Evolutionary conservation across 1,140 invertebrate species (phyloP).

Genomic region (Bombus superbus): DNA sequence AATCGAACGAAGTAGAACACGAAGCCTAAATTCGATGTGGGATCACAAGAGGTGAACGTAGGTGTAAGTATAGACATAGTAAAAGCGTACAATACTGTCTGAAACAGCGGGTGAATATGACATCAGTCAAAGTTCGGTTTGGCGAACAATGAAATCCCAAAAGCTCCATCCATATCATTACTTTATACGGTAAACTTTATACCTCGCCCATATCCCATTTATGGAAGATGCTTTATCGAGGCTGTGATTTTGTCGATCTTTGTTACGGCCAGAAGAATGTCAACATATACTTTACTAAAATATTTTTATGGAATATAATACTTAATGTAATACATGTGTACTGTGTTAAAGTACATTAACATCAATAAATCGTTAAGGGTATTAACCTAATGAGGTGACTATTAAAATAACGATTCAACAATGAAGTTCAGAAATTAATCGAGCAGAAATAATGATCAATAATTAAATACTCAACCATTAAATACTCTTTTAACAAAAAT

Average conservation of each 20-base stretch:
- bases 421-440: not conserved
- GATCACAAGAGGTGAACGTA: not conserved
- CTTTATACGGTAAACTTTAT: not conserved
- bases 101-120: not conserved
- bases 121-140: not conserved
- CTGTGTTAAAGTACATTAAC: too few relatives aligned
- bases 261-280: not conserved
- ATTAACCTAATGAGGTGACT: not conserved
- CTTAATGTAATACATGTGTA: too few relatives aligned
- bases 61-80: not conserved
- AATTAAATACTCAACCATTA: too few relatives aligned
- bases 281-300: not conserved
- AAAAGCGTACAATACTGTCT: not conserved
- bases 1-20: not conserved
- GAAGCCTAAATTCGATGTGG: not conserved
- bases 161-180: not conserved
- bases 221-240: not conserved
- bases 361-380: not conserved
- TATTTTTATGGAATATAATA: too few relatives aligned
- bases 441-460: not conserved
- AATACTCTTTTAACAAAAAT: not conserved
- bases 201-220: not conserved
- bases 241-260: not conserved
- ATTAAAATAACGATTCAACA: not conserved
- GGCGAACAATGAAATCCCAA: not conserved